Percentiles rank a stretch among this genome's conserved stretches.
phyloP scores from a whole-genome alignment of 2,888 invertebrate genomes.

The Linyphia triangularis region DNA sequence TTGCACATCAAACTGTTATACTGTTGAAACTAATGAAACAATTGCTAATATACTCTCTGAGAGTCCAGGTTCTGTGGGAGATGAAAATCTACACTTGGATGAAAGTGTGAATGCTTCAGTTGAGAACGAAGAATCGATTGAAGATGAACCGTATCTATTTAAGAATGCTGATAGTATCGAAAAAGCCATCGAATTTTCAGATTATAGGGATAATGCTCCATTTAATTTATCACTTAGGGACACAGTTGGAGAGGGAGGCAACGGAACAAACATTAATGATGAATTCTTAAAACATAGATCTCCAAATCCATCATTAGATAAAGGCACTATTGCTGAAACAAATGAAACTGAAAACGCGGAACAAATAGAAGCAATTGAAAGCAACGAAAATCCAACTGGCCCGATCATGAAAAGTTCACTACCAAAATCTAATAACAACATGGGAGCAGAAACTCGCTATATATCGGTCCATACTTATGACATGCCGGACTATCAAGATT shows the following conservation, averaged over 20 bases:
- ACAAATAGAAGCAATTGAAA: neutral
- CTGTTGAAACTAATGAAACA: neutral
- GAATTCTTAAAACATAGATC: neutral
- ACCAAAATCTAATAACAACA: neutral
- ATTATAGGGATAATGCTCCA: neutral
- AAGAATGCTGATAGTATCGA: neutral
- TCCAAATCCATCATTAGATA: too few relatives aligned
- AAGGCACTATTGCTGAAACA: too few relatives aligned
- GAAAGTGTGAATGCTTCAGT: neutral
- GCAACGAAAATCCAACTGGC: neutral
- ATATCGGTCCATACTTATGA: too few relatives aligned
- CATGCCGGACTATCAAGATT: neutral
- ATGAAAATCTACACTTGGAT: neutral
- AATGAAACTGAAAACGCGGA: neutral
- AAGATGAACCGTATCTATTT: too few relatives aligned
- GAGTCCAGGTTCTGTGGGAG: neutral
- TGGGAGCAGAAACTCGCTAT: neutral
- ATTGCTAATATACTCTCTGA: neutral
- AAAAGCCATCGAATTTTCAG: neutral
- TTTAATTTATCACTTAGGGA: neutral
- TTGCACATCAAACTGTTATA: neutral
- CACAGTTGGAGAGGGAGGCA: neutral
- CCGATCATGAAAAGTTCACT: neutral
- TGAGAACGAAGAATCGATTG: neutral
- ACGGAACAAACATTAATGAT: neutral